Conservation (phyloP, 1,140 invertebrate genomes). For the Oncopodura yosiiana region DNA sequence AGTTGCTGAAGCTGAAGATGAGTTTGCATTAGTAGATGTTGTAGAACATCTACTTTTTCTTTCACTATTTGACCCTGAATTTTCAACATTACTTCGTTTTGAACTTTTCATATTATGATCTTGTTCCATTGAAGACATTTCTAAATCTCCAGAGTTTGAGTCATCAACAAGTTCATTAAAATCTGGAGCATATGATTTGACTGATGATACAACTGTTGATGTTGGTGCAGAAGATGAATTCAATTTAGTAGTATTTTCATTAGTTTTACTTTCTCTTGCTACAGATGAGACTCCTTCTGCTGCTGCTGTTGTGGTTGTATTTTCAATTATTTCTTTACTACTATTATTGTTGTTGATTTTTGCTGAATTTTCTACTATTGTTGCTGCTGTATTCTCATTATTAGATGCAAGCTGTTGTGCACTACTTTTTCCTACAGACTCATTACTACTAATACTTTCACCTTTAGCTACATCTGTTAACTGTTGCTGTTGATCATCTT, state of each 20-base stretch:
- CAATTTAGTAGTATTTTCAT: neutral
- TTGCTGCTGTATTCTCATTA: neutral
- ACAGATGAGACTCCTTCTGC: neutral
- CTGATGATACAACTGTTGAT: no score
- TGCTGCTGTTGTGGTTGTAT: neutral
- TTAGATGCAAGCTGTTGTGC: no score
- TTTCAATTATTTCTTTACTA: neutral
- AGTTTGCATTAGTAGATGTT: neutral
- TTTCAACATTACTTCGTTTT: neutral
- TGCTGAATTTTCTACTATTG: neutral
- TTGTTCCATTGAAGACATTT: conserved; percentile 55
- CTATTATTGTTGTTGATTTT: neutral
- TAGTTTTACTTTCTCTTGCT: neutral
- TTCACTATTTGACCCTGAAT: neutral
- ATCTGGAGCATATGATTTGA: conserved; percentile 43
- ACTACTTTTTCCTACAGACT: no score
- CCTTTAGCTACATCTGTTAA: neutral
- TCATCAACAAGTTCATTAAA: conserved; percentile 64
- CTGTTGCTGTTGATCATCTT: neutral
- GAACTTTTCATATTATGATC: neutral
- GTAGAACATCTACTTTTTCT: neutral
- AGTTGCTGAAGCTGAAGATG: conserved; percentile 3
- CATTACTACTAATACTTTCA: neutral
- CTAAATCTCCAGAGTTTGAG: conserved; percentile 64
- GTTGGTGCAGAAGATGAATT: no score